Evolutionary conservation across 2,888 invertebrate genomes (phyloP).

Genomic region (Dasysyrphus albostriatus): DNA sequence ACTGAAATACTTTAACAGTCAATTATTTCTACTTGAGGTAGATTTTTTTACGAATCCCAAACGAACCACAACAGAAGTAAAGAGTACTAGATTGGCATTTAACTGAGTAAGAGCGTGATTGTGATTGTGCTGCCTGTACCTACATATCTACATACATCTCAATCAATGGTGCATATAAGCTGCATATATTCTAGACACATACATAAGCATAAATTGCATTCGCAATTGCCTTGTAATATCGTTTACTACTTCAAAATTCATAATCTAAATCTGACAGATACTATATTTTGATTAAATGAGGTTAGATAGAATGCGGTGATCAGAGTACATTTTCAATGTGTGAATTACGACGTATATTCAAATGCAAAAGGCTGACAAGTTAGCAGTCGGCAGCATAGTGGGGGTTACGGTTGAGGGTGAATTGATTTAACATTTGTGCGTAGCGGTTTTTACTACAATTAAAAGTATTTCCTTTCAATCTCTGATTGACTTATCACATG

Average conservation of each 20-base stretch:
- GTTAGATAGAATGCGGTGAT: conserved; percentile 46
- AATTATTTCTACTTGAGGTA: no score
- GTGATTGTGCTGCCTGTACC: neutral
- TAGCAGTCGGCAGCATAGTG: neutral
- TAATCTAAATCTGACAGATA: conserved; percentile 58
- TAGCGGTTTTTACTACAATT: conserved; percentile 16
- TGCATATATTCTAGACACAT: no score
- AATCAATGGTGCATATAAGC: neutral
- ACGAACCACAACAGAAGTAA: neutral
- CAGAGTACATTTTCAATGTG: conserved; percentile 39
- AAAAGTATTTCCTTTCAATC: neutral
- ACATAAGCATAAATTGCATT: conserved; percentile 4
- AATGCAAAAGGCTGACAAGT: conserved; percentile 22
- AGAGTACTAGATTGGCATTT: neutral
- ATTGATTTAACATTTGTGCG: conserved; percentile 61
- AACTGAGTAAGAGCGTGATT: neutral
- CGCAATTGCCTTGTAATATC: conserved; percentile 2
- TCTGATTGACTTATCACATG: conserved; percentile 20
- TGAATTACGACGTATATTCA: conserved; percentile 28
- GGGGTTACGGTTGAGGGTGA: conserved; percentile 21
- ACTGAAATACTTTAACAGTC: no score
- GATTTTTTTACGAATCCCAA: neutral
- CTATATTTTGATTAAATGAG: conserved; percentile 52
- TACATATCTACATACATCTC: no score
- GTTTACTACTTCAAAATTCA: conserved; percentile 35